Evolutionary conservation across 2,888 invertebrate species (phyloP).

Genomic region (Drosophila neotestacea): DNA sequence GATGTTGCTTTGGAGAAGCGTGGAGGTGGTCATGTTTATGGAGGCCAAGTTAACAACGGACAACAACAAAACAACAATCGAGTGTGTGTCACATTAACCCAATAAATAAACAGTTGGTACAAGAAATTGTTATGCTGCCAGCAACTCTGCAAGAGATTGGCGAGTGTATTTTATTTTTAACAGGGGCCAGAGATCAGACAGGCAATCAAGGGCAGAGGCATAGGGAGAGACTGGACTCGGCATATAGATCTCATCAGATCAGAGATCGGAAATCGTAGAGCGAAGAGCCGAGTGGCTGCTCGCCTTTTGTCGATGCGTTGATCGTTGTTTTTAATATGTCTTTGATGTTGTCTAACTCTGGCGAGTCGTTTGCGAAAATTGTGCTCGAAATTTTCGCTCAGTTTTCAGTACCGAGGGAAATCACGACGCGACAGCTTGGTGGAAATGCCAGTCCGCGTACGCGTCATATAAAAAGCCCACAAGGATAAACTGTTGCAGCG

Average conservation of each 20-base stretch:
- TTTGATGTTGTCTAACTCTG: constrained; percentile 67
- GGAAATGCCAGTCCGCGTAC: constrained; percentile 63
- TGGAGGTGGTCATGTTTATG: constrained; percentile 47
- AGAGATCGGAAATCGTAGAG: constrained; percentile 8
- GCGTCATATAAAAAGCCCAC: constrained; percentile 40
- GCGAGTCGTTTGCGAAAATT: constrained; percentile 61
- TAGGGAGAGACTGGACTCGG: constrained; percentile 20
- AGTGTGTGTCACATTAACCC: constrained; percentile 80
- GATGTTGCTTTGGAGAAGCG: constrained; percentile 38
- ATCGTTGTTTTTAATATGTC: constrained; percentile 70
- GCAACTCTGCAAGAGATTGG: constrained; percentile 23
- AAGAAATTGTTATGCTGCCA: constrained; percentile 29
- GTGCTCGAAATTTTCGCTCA: constrained; percentile 68
- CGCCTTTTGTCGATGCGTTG: constrained; percentile 60
- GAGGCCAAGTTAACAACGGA: constrained; percentile 47
- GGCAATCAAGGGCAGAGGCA: constrained; percentile 64
- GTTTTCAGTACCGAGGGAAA: constrained; percentile 76
- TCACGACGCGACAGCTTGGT: constrained; percentile 76
- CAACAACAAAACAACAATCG: constrained; percentile 18
- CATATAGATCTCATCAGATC: constrained; percentile 12
- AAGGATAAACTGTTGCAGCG: constrained; percentile 58
- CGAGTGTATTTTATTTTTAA: constrained; percentile 39
- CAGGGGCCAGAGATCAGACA: constrained; percentile 33
- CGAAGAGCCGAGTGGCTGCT: constrained; percentile 52
- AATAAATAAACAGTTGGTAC: constrained; percentile 66